Percentiles rank a stretch among this genome's conserved stretches.
Conservation (phyloP, 2,797 vertebrate species). For the Triplophysa bombifrons region DNA sequence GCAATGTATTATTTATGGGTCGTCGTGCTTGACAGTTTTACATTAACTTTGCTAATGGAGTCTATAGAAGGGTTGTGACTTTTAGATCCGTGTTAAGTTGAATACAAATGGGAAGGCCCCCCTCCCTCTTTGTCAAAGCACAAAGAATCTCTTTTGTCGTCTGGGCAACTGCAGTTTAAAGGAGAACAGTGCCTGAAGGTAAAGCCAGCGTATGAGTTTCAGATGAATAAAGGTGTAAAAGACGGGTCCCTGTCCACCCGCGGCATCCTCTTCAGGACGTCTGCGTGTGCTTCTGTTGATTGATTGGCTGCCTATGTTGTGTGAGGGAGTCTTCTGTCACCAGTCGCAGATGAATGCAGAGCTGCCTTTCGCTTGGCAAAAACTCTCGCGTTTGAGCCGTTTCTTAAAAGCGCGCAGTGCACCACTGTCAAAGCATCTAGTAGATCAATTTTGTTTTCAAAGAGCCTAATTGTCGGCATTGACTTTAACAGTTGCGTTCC, state of each 20-base stretch:
- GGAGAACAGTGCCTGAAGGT: constrained; percentile 26
- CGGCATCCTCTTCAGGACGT: background rate
- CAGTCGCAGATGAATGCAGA: constrained; percentile 23
- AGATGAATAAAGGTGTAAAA: constrained; percentile 44
- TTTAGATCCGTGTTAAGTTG: constrained; percentile 49
- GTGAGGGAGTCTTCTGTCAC: constrained; percentile 38
- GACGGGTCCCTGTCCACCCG: constrained; percentile 27
- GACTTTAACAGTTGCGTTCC: constrained; percentile 40
- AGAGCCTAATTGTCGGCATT: constrained; percentile 47
- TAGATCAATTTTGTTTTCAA: constrained; percentile 26
- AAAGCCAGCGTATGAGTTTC: constrained; percentile 3
- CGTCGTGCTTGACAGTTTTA: constrained; percentile 74
- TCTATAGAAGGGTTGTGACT: constrained; percentile 63
- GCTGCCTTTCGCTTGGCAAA: constrained; percentile 22
- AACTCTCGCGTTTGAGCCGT: background rate
- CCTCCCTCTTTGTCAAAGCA: background rate
- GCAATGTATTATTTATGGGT: constrained; percentile 81
- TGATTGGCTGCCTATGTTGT: constrained; percentile 41
- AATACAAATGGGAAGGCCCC: constrained; percentile 39
- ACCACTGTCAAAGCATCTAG: constrained; percentile 9
- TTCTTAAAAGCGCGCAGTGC: constrained; percentile 4
- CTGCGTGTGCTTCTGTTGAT: constrained; percentile 30
- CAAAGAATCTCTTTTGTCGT: constrained; percentile 7
- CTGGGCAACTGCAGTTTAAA: constrained; percentile 30
- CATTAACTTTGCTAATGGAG: constrained; percentile 81